Conservation (phyloP, 2,888 invertebrate species). For the Salpingus planirostris region DNA sequence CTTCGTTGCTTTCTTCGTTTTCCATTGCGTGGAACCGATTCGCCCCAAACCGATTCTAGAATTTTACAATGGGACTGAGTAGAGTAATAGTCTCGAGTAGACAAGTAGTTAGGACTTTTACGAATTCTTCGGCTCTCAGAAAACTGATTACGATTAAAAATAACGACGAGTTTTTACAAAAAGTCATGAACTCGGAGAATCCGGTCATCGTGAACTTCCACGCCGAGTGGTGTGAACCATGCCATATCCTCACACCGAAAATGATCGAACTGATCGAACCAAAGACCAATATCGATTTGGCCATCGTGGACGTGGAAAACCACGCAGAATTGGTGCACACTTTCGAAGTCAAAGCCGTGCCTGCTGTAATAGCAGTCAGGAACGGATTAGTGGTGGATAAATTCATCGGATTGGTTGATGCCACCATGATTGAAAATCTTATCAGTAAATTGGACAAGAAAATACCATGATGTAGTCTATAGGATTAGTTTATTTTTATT, state of each 20-base stretch:
- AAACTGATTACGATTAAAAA: slow-evolving; percentile 52
- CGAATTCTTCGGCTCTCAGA: slow-evolving; percentile 13
- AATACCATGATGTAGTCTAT: slow-evolving; percentile 3
- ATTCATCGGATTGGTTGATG: slow-evolving; percentile 78
- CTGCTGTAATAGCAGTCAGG: slow-evolving; percentile 71
- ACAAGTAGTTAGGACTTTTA: background rate
- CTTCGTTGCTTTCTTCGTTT: slow-evolving; percentile 42
- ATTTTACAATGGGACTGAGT: slow-evolving; percentile 21
- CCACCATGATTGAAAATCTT: slow-evolving; percentile 68
- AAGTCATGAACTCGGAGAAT: slow-evolving; percentile 75
- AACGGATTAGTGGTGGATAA: slow-evolving; percentile 79
- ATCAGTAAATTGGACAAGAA: slow-evolving; percentile 52
- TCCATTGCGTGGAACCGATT: slow-evolving; percentile 43
- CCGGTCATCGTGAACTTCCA: slow-evolving; percentile 89
- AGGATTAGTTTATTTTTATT: slow-evolving; percentile 2
- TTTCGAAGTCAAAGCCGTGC: slow-evolving; percentile 75
- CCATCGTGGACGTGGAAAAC: slow-evolving; percentile 72
- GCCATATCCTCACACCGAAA: slow-evolving; percentile 78
- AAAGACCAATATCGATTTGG: slow-evolving; percentile 63
- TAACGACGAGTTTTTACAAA: slow-evolving; percentile 68
- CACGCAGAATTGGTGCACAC: slow-evolving; percentile 76
- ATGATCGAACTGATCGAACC: slow-evolving; percentile 67
- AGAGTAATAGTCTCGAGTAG: background rate
- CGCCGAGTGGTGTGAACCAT: slow-evolving; percentile 87
- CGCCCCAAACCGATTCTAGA: slow-evolving; percentile 42